Conservation (phyloP, 2,888 invertebrate species). For the Erebia aethiops region DNA sequence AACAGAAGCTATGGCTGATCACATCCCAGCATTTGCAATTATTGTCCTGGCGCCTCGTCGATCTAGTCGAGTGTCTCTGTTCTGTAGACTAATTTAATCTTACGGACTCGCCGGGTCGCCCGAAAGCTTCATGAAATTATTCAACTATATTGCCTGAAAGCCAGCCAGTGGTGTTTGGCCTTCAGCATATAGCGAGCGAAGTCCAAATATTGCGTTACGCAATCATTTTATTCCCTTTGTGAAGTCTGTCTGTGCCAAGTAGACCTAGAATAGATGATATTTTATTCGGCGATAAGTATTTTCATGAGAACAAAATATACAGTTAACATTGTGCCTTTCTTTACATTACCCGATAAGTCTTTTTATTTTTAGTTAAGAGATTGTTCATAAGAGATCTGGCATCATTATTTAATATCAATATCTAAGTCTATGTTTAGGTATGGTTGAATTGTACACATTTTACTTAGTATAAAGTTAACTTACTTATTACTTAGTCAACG, state of each 20-base stretch:
- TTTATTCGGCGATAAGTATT: neutral
- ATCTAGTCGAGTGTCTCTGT: slow-evolving; percentile 29
- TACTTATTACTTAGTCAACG: neutral
- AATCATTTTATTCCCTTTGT: slow-evolving; percentile 7
- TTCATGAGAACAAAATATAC: neutral
- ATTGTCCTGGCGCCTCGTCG: no score
- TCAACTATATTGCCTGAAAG: slow-evolving; percentile 22
- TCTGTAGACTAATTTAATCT: slow-evolving; percentile 36
- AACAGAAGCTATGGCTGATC: no score
- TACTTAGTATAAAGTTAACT: neutral
- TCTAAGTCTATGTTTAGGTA: no score
- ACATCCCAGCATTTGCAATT: no score
- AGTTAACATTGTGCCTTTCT: neutral
- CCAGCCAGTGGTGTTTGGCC: slow-evolving; percentile 28
- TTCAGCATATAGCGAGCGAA: slow-evolving; percentile 8
- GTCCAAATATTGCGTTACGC: slow-evolving; percentile 10
- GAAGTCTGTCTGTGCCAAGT: neutral
- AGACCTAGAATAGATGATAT: neutral
- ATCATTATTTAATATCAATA: no score
- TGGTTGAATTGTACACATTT: no score
- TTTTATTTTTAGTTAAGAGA: no score
- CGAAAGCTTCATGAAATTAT: slow-evolving; percentile 32
- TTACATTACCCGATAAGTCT: no score
- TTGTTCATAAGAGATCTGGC: no score
- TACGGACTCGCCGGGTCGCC: slow-evolving; percentile 23